Conservation (phyloP, 2,113 vertebrate genomes). For the Onychorhynchus coronatus region DNA sequence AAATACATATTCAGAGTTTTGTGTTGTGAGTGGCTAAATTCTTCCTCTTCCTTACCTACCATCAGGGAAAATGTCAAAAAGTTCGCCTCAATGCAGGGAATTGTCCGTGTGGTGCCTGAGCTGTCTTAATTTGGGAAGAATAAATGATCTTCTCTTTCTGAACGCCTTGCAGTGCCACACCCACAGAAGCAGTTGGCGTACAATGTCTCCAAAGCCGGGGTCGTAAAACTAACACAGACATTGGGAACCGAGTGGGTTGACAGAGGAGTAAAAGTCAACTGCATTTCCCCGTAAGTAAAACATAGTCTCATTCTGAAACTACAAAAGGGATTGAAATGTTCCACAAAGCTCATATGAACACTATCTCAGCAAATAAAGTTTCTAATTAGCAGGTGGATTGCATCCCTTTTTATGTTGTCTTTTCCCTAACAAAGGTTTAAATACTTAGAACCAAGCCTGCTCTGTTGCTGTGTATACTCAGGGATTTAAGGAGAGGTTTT, state of each 20-base stretch:
- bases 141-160: conserved; percentile 20
- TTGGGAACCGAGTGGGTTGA: conserved; percentile 79
- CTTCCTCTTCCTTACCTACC: background rate
- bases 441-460: conserved; percentile 64
- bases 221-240: conserved; percentile 83
- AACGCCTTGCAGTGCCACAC: conserved; percentile 71
- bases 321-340: conserved; percentile 39
- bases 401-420: conserved; percentile 64
- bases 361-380: conserved; percentile 43
- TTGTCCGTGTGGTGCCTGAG: background rate
- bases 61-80: background rate
- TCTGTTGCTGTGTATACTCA: conserved; percentile 61
- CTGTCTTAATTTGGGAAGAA: background rate
- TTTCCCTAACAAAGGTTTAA: conserved; percentile 67
- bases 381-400: conserved; percentile 72
- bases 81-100: background rate
- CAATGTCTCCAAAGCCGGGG: conserved; percentile 78
- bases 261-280: conserved; percentile 79
- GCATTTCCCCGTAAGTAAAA: conserved; percentile 82
- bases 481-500: conserved; percentile 68
- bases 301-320: background rate
- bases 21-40: background rate
- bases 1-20: background rate
- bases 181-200: conserved; percentile 83
- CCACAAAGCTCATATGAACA: conserved; percentile 59